A percentile compares a stretch with the other conserved stretches of the same genome.
phyloP scores from a whole-genome alignment of 2,888 invertebrate species.

The Ptychoptera contaminata region DNA sequence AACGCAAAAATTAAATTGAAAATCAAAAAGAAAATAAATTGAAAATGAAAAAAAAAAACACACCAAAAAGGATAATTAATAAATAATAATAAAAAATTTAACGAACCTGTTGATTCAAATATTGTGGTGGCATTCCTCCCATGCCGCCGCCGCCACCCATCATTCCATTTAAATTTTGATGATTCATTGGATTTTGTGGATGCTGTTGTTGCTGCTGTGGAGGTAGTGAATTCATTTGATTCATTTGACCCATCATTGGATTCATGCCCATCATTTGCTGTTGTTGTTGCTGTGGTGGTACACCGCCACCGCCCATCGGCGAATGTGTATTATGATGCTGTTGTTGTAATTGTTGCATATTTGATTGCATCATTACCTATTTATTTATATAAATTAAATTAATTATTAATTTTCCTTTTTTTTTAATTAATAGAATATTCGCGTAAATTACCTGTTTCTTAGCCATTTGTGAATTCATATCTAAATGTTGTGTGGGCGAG shows the following conservation, averaged over 20 bases:
- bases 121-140: slow-evolving; percentile 25
- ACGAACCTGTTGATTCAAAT: slow-evolving; percentile 34
- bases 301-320: slow-evolving; percentile 4
- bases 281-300: slow-evolving; percentile 12
- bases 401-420: background rate
- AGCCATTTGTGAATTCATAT: background rate
- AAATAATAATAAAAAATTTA: background rate
- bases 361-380: slow-evolving; percentile 4
- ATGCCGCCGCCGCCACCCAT: slow-evolving; percentile 21
- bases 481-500: slow-evolving; percentile 32
- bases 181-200: slow-evolving; percentile 24
- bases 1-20: too few relatives aligned
- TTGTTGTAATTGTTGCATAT: slow-evolving; percentile 21
- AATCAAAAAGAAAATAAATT: background rate
- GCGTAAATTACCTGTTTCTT: slow-evolving; percentile 1
- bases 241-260: slow-evolving; percentile 6
- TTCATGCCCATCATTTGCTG: slow-evolving; percentile 9
- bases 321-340: slow-evolving; percentile 7
- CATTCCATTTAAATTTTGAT: slow-evolving; percentile 25
- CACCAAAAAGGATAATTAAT: background rate
- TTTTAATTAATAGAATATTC: background rate
- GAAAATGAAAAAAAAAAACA: slow-evolving; percentile 13
- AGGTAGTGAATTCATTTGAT: slow-evolving; percentile 12
- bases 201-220: slow-evolving; percentile 26
- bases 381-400: background rate